Evolutionary conservation across 2,797 vertebrate genomes (phyloP).

Genomic region (Coregonus suidteri): DNA sequence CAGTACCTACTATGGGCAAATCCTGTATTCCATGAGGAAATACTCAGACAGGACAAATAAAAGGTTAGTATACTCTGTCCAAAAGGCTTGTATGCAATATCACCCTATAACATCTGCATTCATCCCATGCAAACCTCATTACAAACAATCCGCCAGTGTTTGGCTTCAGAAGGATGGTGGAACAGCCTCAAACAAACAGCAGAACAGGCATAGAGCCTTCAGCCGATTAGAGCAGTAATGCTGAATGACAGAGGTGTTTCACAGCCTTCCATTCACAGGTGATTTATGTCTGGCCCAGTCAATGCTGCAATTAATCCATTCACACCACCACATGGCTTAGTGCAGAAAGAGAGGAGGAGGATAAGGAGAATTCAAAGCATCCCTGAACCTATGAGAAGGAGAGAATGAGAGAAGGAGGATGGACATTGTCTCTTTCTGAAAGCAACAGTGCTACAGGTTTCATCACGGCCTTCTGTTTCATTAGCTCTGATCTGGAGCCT

Average conservation of each 20-base stretch:
- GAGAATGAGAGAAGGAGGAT: conserved; percentile 25
- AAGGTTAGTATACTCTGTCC: too few species aligned
- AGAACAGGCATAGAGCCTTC: conserved; percentile 31
- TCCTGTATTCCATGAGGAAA: not conserved
- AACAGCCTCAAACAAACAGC: conserved; percentile 27
- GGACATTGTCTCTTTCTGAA: conserved; percentile 18
- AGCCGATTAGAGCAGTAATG: conserved; percentile 58
- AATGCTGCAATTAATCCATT: conserved; percentile 56
- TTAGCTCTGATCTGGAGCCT: not conserved
- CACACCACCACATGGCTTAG: conserved; percentile 39
- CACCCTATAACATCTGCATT: conserved; percentile 4
- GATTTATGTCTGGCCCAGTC: conserved; percentile 53
- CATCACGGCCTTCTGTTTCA: not conserved
- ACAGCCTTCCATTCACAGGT: conserved; percentile 43
- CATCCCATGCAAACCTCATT: conserved; percentile 15
- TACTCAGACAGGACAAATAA: not conserved
- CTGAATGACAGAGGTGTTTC: conserved; percentile 59
- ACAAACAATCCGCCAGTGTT: conserved; percentile 33
- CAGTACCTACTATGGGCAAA: not conserved
- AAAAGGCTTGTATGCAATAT: not conserved
- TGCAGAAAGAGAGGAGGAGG: conserved; percentile 22
- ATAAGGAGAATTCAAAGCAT: conserved; percentile 47
- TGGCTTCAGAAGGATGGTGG: conserved; percentile 32
- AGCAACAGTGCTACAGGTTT: not conserved
- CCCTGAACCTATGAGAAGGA: conserved; percentile 16